phyloP scores from a whole-genome alignment of 2,888 invertebrate genomes.

The Lasius platythorax region DNA sequence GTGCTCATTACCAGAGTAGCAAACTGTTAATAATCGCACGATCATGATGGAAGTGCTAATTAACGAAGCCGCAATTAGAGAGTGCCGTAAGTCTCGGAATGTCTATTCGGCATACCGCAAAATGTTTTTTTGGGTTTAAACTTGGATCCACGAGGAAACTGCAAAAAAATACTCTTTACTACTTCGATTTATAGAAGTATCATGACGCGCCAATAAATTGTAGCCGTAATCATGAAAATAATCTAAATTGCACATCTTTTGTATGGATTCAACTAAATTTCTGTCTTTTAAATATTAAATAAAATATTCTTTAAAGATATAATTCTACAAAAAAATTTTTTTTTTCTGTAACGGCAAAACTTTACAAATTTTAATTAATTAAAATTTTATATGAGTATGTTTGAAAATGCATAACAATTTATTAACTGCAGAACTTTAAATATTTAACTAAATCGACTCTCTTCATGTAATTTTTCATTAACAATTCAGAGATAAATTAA shows the following conservation, averaged over 20 bases:
- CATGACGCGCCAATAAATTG: not conserved
- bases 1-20: conserved; percentile 64
- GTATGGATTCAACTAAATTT: not conserved
- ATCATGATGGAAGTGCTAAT: conserved; percentile 61
- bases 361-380: not conserved
- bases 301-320: not conserved
- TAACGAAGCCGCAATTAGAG: conserved; percentile 64
- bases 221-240: not conserved
- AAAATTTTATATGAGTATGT: not conserved
- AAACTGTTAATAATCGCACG: conserved; percentile 69
- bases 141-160: not conserved
- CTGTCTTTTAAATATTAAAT: not conserved
- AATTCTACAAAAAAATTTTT: not conserved
- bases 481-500: not conserved
- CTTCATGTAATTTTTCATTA: not conserved
- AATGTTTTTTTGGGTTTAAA: conserved; percentile 21
- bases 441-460: not conserved
- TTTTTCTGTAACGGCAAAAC: not conserved
- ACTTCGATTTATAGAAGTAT: conserved; percentile 6
- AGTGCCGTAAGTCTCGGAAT: conserved; percentile 52
- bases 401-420: conserved; percentile 1
- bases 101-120: conserved; percentile 42
- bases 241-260: not conserved
- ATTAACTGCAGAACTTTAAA: not conserved
- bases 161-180: not conserved